phyloP scores from a whole-genome alignment of 2,888 invertebrate species.

The Panzeria rudis region DNA sequence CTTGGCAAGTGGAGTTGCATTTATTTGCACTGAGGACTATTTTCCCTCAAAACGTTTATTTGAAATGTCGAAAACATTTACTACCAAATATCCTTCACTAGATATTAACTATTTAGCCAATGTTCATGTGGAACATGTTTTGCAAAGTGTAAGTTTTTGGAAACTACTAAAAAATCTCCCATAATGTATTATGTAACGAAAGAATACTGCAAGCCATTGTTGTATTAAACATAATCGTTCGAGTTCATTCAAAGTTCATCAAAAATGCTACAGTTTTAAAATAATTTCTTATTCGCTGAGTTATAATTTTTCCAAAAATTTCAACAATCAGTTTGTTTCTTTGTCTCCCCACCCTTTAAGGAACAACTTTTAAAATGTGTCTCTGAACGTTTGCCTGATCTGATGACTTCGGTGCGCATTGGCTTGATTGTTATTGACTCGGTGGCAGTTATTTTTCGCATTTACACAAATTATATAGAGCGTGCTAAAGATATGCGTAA shows the following conservation, averaged over 20 bases:
- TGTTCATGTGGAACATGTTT: conserved; percentile 88
- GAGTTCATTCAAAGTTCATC: background rate
- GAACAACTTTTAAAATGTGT: conserved; percentile 85
- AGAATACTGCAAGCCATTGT: background rate
- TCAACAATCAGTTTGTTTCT: background rate
- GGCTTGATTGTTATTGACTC: conserved; percentile 89
- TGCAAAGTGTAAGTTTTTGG: conserved; percentile 83
- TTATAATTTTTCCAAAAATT: background rate
- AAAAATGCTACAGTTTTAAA: background rate
- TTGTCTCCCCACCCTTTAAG: conserved; percentile 78
- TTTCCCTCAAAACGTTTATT: conserved; percentile 89
- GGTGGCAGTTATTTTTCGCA: conserved; percentile 88
- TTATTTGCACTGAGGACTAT: conserved; percentile 89
- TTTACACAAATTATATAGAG: conserved; percentile 83
- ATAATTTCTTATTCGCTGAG: background rate
- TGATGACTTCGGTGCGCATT: conserved; percentile 85
- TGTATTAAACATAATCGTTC: background rate
- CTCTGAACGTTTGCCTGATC: conserved; percentile 84
- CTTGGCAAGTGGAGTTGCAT: conserved; percentile 86
- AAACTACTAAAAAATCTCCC: background rate
- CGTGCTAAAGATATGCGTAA: conserved; percentile 86
- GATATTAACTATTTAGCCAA: conserved; percentile 85
- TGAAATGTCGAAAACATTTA: conserved; percentile 84
- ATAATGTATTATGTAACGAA: background rate
- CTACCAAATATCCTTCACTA: conserved; percentile 79